Percentiles rank a stretch among this genome's conserved stretches.
phyloP scores from a whole-genome alignment of 2,797 vertebrate genomes.

The Morus bassanus region DNA sequence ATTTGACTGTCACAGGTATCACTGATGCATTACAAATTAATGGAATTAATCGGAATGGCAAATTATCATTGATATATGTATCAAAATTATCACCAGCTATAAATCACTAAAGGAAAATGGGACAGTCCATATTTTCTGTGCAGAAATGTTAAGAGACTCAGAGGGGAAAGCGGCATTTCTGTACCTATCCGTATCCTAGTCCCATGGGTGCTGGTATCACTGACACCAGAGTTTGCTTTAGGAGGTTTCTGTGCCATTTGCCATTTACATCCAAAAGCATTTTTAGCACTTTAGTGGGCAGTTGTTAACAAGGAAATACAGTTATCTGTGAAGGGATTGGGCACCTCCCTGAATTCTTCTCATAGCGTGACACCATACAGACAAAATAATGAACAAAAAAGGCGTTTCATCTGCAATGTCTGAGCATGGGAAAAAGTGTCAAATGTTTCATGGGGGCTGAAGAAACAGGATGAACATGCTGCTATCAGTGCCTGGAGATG shows the following conservation, averaged over 20 bases:
- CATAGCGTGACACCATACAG: background rate
- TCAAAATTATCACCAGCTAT: background rate
- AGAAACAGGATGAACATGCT: background rate
- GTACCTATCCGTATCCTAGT: background rate
- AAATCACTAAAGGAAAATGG: background rate
- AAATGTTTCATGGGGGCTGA: background rate
- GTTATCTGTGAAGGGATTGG: background rate
- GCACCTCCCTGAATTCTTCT: background rate
- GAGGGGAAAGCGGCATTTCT: background rate
- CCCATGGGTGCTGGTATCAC: background rate
- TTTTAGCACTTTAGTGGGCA: background rate
- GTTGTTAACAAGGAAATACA: background rate
- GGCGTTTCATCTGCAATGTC: background rate
- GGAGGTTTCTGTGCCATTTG: background rate
- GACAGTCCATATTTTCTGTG: background rate
- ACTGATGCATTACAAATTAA: background rate
- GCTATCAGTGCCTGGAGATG: background rate
- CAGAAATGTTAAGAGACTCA: rapidly evolving
- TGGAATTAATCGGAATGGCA: background rate
- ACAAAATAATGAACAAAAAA: background rate
- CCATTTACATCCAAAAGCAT: background rate
- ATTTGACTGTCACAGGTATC: background rate
- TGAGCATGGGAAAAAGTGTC: background rate
- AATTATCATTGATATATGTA: background rate
- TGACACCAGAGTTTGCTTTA: background rate